These are phyloP conservation scores for Rhynchophorus ferrugineus DNA, from an alignment of 1,140 invertebrate genomes.

Conservation along the genomic window DNA sequence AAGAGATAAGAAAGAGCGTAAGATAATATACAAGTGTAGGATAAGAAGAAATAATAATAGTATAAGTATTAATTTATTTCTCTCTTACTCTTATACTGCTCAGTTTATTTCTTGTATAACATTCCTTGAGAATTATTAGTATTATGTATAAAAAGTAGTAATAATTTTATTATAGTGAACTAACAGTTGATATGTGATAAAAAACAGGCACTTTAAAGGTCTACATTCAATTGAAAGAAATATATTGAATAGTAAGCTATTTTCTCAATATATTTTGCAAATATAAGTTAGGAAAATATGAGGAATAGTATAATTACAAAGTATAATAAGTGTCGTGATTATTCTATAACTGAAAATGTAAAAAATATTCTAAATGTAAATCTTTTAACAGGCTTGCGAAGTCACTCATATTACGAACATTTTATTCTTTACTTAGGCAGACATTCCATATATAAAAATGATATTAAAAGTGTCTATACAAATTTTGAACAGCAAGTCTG, in stretches of 20 bases:
- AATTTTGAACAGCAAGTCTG: background rate
- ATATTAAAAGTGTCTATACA: too few species aligned
- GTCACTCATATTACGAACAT: too few species aligned
- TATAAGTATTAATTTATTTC: too few species aligned
- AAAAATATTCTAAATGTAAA: conserved; percentile 1
- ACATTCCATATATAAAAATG: background rate
- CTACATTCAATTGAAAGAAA: background rate
- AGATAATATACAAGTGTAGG: too few species aligned
- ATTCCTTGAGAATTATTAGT: background rate
- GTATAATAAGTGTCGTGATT: conserved; percentile 16
- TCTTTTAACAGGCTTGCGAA: background rate
- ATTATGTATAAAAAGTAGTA: background rate
- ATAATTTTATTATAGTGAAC: background rate
- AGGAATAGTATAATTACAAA: conserved; percentile 4
- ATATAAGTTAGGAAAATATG: conserved; percentile 5
- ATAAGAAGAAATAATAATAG: too few species aligned
- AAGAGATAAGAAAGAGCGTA: too few species aligned
- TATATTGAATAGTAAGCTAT: background rate
- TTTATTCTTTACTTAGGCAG: too few species aligned
- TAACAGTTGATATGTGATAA: background rate
- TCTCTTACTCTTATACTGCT: too few species aligned
- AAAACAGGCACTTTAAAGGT: conserved; percentile 3
- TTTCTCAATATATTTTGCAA: background rate
- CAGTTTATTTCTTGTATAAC: background rate
- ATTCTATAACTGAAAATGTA: conserved; percentile 14